phyloP scores from a whole-genome alignment of 2,113 vertebrate genomes.

The Meles meles region DNA sequence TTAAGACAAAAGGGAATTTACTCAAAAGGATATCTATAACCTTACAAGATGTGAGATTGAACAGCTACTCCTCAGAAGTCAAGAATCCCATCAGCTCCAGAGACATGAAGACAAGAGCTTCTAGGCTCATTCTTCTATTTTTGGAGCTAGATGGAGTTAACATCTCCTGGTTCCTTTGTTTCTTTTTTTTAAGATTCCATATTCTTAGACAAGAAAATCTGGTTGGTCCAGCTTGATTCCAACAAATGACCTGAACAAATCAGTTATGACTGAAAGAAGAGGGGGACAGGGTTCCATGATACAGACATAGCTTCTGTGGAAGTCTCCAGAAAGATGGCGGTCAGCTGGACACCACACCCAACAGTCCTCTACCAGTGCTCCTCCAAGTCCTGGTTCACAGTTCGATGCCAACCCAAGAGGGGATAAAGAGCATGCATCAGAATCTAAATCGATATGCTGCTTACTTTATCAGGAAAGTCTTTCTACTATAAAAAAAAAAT shows the following conservation, averaged over 20 bases:
- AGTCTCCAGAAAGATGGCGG: not conserved
- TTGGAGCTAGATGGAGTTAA: not conserved
- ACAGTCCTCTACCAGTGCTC: not conserved
- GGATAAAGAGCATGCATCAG: not conserved
- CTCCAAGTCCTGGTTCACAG: not conserved
- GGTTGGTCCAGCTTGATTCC: not conserved
- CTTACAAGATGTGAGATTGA: slow-evolving; percentile 14
- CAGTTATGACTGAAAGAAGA: not conserved
- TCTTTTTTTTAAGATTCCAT: not conserved
- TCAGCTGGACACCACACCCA: not conserved
- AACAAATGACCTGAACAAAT: not conserved
- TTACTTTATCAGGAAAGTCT: not conserved
- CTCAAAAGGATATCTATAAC: not conserved
- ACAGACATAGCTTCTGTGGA: not conserved
- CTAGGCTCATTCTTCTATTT: not conserved
- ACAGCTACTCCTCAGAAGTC: not conserved
- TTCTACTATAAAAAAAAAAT: not conserved
- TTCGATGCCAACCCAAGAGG: not conserved
- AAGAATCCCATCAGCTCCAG: not conserved
- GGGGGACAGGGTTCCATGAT: not conserved
- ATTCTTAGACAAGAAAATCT: slow-evolving; percentile 10
- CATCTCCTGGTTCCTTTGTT: not conserved
- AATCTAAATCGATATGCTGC: not conserved
- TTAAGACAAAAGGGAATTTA: slow-evolving; percentile 9
- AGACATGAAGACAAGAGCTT: not conserved